A percentile compares a stretch with the other conserved stretches of the same genome.
Evolutionary conservation across 2,888 invertebrate species (phyloP).

Genomic region (Microlaimidae sp.): DNA sequence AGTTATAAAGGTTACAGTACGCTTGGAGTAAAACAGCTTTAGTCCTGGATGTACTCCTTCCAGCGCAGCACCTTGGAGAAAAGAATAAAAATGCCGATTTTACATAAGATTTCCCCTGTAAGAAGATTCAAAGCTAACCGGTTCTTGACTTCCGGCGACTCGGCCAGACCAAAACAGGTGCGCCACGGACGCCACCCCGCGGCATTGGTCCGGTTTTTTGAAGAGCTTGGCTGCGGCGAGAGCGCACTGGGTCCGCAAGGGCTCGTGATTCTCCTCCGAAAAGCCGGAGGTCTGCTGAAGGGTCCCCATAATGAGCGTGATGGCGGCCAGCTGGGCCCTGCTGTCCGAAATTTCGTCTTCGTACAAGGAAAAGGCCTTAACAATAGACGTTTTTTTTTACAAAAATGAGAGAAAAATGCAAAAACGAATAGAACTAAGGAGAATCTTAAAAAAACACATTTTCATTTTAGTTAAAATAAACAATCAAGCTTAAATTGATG

Average conservation of each 20-base stretch:
- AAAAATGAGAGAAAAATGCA: too few species aligned
- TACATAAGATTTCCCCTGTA: too few species aligned
- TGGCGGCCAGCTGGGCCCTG: conserved; percentile 84
- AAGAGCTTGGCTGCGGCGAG: conserved; percentile 82
- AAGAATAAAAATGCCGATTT: too few species aligned
- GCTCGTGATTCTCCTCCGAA: conserved; percentile 87
- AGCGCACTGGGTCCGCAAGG: conserved; percentile 83
- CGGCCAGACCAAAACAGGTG: conserved; percentile 89
- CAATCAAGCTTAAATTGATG: too few species aligned
- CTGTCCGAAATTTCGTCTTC: conserved; percentile 97
- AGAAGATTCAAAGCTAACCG: conserved; percentile 20
- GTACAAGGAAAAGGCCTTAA: conserved; percentile 76
- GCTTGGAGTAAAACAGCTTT: too few species aligned
- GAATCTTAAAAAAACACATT: too few species aligned
- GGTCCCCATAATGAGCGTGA: conserved; percentile 82
- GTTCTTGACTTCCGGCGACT: conserved; percentile 24
- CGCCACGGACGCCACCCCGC: conserved; percentile 42
- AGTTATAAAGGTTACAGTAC: too few species aligned
- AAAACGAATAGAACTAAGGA: too few species aligned
- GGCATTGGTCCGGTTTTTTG: conserved; percentile 93
- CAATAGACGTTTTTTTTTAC: too few species aligned
- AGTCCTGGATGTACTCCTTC: too few species aligned
- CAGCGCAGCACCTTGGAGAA: too few species aligned
- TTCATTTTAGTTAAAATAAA: too few species aligned
- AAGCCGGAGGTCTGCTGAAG: conserved; percentile 87